Conservation (phyloP, 2,797 vertebrate species). For the Gadopsis marmoratus region DNA sequence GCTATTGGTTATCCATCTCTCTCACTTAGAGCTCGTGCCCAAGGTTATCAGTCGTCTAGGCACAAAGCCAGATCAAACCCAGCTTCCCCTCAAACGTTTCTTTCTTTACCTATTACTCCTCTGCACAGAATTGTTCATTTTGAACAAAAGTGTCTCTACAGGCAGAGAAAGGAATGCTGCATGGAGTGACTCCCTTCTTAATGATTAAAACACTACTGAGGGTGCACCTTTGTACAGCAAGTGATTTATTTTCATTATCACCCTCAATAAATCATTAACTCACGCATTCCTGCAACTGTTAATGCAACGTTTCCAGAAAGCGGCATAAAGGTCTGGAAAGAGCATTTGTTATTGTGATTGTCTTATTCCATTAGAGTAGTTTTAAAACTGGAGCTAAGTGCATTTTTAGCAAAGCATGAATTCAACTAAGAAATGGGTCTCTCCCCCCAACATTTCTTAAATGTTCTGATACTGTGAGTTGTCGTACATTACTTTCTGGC, state of each 20-base stretch:
- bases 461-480: conserved; percentile 10
- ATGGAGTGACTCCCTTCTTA: conserved; percentile 60
- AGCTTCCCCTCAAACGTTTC: conserved; percentile 51
- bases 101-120: conserved; percentile 64
- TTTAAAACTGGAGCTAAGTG: conserved; percentile 15
- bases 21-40: conserved; percentile 37
- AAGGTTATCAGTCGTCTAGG: conserved; percentile 65
- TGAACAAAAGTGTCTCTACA: conserved; percentile 61
- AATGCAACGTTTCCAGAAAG: neutral
- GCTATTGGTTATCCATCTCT: conserved; percentile 32
- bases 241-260: conserved; percentile 35
- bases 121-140: conserved; percentile 55
- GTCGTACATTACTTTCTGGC: conserved; percentile 9
- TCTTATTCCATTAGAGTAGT: conserved; percentile 2
- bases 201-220: conserved; percentile 69
- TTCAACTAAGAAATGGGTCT: neutral
- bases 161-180: conserved; percentile 63
- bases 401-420: conserved; percentile 33
- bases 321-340: neutral
- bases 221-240: conserved; percentile 9
- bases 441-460: neutral
- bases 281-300: conserved; percentile 13
- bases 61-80: conserved; percentile 57
- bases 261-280: conserved; percentile 43
- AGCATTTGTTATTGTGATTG: neutral